Evolutionary conservation across 2,113 vertebrate species (phyloP), one percentile per base, ranked within the genome.

Genomic region (Platichthys stellatus): DNA sequence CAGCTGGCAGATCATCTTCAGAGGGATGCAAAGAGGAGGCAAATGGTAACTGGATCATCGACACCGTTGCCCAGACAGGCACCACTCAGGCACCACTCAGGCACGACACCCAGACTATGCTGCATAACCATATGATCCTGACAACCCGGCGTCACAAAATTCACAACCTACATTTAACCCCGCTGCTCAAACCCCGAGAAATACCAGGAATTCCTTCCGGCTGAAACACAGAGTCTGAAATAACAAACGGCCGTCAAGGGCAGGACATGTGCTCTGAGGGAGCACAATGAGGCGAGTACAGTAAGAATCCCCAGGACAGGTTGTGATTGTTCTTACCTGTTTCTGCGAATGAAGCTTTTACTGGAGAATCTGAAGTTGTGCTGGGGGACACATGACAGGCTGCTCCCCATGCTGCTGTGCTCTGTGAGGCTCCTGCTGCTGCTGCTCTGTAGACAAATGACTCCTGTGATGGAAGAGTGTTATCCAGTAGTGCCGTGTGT

Each of bases 311-410:
- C 60, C 62, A 71, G 62, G 35, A 26, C 9, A 31, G n/a, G 38
- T 21, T 24, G 4, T 28, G 47, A 21, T 43, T 20, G 40, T 38
- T 64, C 82, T 84, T 92, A 95, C 94, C 94, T 95, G 93, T 95
- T 95, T 68, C 94, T 90, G 58, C 94, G 93, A 20, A 95, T 94
- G 80, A 95, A 95, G 63, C 92, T 94, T 88, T 95, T 95, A 87
- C 94, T 93, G 82, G 94, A 95, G 78, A 89, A 94, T 53, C 89
- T 93, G 70, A 95, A 93, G 88, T 93, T 95, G 85, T 94, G 90
- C 61, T 94, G 92, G 78, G 94, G 94, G 69, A 95, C 92, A 76
- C 94, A 95, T 88, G 94, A 95, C 88, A 94, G 90, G 84, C 92
- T 92, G 86, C 90, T 94, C 93, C 94, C 94, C 94, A 95, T 95